Evolutionary conservation across 1,140 invertebrate species (phyloP), one percentile per base, ranked within the genome.

Genomic region (Pissodes strobi): DNA sequence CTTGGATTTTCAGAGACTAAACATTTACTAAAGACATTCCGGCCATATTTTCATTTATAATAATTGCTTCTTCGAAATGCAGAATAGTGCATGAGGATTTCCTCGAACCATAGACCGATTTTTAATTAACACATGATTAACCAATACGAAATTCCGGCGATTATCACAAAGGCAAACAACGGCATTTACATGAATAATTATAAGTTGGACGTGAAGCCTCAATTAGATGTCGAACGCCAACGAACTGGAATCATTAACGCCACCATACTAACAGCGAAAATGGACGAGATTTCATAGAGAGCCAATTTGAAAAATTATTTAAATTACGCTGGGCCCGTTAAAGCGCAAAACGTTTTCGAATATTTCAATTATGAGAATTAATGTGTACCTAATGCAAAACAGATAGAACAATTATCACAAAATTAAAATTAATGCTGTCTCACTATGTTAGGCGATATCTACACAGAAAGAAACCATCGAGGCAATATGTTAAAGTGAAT

Each of bases 191-290:
- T 64, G 53, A 69, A 69, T 67, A 69, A 71, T 71, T 71, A 71
- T 69, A 71, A 71, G 58, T 69, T 62, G 55, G 49, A 67, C 67
- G 67, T 64, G 64, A 68, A 69, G 67, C 64, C 67, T 69, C 69
- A 71, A 71, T 71, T 71, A 71, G 69, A 67, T 51, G 66, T 49
- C 57, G 67, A 58, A 66, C 67, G 69, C 61, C 67, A 71, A 71
- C 67, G 64, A 71, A 71, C 69, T 60, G 60, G 52, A 69, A 71
- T 71, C 67, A 71, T 71, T 71, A 71, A 69, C 69, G 67, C 67
- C 57, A 67, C 58, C 55, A 56, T 69, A 71, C 69, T 71, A 71
- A 71, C 64, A 59, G 64, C 45, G 58, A 62, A 69, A 71, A 64
- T 57, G 62, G 62, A 38, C 53, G 62, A 34, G 38, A 57, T 64